Conservation (phyloP, 2,113 vertebrate genomes). For the Phodopus roborovskii region DNA sequence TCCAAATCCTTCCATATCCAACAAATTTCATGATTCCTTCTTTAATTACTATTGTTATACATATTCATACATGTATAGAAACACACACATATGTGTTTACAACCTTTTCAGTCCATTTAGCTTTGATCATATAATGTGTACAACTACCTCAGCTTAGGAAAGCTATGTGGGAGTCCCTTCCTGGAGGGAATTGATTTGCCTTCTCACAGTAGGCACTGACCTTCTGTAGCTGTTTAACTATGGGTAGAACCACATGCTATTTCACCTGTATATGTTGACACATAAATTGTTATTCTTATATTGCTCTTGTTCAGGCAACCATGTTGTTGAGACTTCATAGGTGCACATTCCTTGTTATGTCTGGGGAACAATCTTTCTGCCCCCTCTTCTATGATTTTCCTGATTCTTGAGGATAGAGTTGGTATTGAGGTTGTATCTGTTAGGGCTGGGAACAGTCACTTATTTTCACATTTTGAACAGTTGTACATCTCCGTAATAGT, state of each 20-base stretch:
- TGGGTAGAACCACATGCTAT: too few species aligned
- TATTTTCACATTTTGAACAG: neutral
- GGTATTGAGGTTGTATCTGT: neutral
- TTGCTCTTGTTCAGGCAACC: neutral
- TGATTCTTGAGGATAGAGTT: neutral
- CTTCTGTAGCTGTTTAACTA: neutral
- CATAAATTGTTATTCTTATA: neutral
- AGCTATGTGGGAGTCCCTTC: neutral
- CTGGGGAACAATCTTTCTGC: neutral
- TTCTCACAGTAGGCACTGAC: neutral
- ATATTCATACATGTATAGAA: neutral
- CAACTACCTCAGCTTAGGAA: neutral
- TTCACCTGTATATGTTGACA: neutral
- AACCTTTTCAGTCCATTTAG: neutral
- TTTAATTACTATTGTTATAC: neutral
- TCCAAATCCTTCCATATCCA: neutral
- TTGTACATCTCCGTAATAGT: neutral
- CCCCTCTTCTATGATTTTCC: neutral
- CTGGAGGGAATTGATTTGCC: neutral
- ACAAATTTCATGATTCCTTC: neutral
- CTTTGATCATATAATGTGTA: neutral
- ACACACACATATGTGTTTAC: too few species aligned
- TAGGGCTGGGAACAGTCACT: neutral
- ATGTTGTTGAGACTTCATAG: neutral
- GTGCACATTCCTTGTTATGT: too few species aligned